phyloP scores from a whole-genome alignment of 2,888 invertebrate species.

The Leucoma salicis region DNA sequence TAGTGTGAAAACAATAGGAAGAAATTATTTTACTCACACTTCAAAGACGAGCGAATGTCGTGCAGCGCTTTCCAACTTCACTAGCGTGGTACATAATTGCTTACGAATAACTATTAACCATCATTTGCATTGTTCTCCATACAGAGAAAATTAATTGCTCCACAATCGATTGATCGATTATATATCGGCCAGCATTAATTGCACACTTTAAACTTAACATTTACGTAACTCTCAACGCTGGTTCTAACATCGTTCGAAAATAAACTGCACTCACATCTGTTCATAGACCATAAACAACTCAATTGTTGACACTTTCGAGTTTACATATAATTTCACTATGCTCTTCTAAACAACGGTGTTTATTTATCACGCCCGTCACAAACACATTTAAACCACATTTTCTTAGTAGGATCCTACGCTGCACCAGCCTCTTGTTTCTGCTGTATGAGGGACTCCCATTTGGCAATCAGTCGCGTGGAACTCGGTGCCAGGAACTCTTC shows the following conservation, averaged over 20 bases:
- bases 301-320: slow-evolving; percentile 33
- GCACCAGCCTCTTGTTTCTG: slow-evolving; percentile 82
- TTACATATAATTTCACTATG: slow-evolving; percentile 32
- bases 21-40: slow-evolving; percentile 70
- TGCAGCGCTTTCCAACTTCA: slow-evolving; percentile 67
- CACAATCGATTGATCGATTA: slow-evolving; percentile 52
- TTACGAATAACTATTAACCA: slow-evolving; percentile 62
- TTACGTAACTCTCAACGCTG: slow-evolving; percentile 11
- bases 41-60: slow-evolving; percentile 53
- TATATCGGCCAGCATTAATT: slow-evolving; percentile 51
- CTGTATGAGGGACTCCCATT: slow-evolving; percentile 91
- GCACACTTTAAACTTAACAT: slow-evolving; percentile 25
- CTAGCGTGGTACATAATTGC: slow-evolving; percentile 59
- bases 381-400: slow-evolving; percentile 46
- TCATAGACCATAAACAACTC: slow-evolving; percentile 17
- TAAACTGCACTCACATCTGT: slow-evolving; percentile 31
- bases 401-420: slow-evolving; percentile 49
- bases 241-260: slow-evolving; percentile 23
- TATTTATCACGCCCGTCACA: slow-evolving; percentile 20
- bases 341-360: slow-evolving; percentile 20
- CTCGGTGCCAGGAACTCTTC: slow-evolving; percentile 85
- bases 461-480: slow-evolving; percentile 87
- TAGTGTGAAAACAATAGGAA: slow-evolving; percentile 67
- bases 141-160: slow-evolving; percentile 74
- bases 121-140: slow-evolving; percentile 74